Percentiles rank a stretch among this genome's conserved stretches.
Evolutionary conservation across 2,888 invertebrate genomes (phyloP).

Genomic region (Drosophila fulvimacula): DNA sequence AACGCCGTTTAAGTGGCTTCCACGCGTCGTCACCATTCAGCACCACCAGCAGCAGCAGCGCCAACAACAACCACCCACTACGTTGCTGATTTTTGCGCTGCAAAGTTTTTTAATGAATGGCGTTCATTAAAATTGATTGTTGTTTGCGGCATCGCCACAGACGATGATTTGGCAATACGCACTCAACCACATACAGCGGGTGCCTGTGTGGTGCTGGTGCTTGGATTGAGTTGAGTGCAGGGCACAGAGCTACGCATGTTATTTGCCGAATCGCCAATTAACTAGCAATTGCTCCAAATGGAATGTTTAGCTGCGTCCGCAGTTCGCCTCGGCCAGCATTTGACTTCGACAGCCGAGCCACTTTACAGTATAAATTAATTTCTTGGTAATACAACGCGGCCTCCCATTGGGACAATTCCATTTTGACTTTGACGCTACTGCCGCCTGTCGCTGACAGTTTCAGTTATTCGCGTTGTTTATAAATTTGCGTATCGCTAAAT

Average conservation of each 20-base stretch:
- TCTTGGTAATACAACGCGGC: constrained; percentile 23
- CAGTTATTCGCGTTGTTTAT: constrained; percentile 19
- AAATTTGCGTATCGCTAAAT: constrained; percentile 20
- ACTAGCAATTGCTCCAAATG: constrained; percentile 63
- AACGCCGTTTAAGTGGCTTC: constrained; percentile 73
- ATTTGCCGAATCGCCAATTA: constrained; percentile 76
- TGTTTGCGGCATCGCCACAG: constrained; percentile 64
- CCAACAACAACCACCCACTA: constrained; percentile 12
- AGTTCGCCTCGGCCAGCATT: background rate
- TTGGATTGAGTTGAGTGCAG: background rate
- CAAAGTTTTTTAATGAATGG: constrained; percentile 76
- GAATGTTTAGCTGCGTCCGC: constrained; percentile 29
- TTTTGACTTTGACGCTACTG: constrained; percentile 61
- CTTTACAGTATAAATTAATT: constrained; percentile 45
- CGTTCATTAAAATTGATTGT: constrained; percentile 81
- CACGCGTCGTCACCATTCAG: constrained; percentile 50
- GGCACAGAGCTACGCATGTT: constrained; percentile 47
- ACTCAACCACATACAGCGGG: constrained; percentile 17
- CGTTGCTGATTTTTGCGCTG: constrained; percentile 57
- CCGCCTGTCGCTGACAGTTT: constrained; percentile 50
- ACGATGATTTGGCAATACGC: constrained; percentile 70
- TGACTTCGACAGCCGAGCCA: constrained; percentile 30
- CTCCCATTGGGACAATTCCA: constrained; percentile 15
- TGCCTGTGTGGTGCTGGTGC: background rate
- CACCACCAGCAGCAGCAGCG: constrained; percentile 2